These are phyloP conservation scores for Nomada lathburiana DNA, from an alignment of 2,888 invertebrate genomes.

Conservation along the genomic window DNA sequence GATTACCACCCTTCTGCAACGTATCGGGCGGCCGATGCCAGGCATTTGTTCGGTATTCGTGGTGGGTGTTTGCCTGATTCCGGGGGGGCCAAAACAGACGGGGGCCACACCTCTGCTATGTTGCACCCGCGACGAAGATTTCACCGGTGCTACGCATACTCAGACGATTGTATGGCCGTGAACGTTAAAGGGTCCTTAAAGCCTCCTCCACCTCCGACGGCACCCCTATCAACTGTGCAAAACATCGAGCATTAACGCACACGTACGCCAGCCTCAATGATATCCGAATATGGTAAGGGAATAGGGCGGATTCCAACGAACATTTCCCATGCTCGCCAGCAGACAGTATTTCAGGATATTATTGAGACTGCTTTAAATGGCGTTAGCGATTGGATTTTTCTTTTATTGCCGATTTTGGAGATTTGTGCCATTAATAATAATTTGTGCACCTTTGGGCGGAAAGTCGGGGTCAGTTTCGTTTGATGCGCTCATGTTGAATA, in stretches of 20 bases:
- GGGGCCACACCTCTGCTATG: slow-evolving; percentile 34
- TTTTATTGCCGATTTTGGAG: background rate
- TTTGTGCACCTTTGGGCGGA: no score
- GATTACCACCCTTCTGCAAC: slow-evolving; percentile 54
- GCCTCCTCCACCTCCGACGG: slow-evolving; percentile 3
- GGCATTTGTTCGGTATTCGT: slow-evolving; percentile 58
- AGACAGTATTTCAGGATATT: slow-evolving; percentile 11
- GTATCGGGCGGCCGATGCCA: slow-evolving; percentile 40
- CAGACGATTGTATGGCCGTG: slow-evolving; percentile 34
- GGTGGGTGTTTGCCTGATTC: slow-evolving; percentile 64
- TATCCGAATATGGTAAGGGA: slow-evolving; percentile 61
- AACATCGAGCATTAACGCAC: slow-evolving; percentile 65
- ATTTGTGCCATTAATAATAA: no score
- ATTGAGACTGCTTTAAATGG: slow-evolving; percentile 23
- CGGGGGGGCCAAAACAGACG: slow-evolving; percentile 37
- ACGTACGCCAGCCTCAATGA: slow-evolving; percentile 46
- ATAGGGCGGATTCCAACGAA: slow-evolving; percentile 52
- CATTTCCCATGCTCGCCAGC: slow-evolving; percentile 28
- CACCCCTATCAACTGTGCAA: slow-evolving; percentile 39
- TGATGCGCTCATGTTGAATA: no score
- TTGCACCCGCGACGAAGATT: slow-evolving; percentile 47
- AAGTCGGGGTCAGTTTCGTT: no score
- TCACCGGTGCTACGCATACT: slow-evolving; percentile 46
- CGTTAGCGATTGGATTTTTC: background rate
- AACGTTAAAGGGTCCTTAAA: slow-evolving; percentile 37